Evolutionary conservation across 92 coral and sea anemone genomes (phyloP), one percentile per base, ranked within the genome.

Genomic region (Actinostola sp.): DNA sequence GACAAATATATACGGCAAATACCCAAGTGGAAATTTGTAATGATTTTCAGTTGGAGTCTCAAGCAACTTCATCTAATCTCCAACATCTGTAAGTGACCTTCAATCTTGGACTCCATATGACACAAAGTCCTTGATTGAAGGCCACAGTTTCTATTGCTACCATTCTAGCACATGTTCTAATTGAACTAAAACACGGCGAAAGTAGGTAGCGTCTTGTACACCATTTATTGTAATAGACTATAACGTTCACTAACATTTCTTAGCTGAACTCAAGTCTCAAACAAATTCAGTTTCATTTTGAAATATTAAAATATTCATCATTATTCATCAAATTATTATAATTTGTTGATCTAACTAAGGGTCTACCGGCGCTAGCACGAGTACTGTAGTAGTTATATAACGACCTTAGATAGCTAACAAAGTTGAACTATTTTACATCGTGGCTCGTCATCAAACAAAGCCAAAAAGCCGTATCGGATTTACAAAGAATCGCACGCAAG

Each of bases 101-200:
- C 50, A 55, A 43, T 56, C n/a, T n/a, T 56, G 68, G 57, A 28
- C 61, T 32, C 36, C n/a, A 38, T 31, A 73, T 61, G 15, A 32
- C 23, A 55, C 1, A 48, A 60, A 62, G 62, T 20, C 63, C 71
- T 42, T 19, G 16, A 12, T 20, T 48, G 46, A 43, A 75, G 42
- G 57, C 63, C 49, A 52, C 63, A 21, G 52, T 48, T 63, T 23
- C 36, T 75, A 0, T 75, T 49, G 80, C 80, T 75, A 75, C 80
- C 70, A 32, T 61, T 45, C 80, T 75, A 75, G 72, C 80, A 75
- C 17, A 61, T 29, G 53, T 49, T 64, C 36, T 41, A 46, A 17
- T 24, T 27, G 42, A 9, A 16, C 7, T 7, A 75, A 75, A 60
- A 68, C 71, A 75, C 61, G 44, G 80, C 53, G 80, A 75, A 75